Evolutionary conservation across 1,140 invertebrate genomes (phyloP).

Genomic region (Lasioglossum albipes): DNA sequence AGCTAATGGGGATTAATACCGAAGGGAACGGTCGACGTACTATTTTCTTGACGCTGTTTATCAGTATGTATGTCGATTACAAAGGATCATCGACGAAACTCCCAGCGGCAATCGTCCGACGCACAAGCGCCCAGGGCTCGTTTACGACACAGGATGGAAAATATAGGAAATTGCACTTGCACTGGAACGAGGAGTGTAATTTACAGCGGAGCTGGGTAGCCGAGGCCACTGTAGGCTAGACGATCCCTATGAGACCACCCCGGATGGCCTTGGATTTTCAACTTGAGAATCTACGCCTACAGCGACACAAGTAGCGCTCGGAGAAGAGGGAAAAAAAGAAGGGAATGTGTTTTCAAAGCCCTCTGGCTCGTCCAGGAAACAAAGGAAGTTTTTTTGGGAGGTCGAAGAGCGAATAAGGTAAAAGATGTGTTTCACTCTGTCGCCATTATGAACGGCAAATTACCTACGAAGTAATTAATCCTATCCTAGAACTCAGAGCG

Average conservation of each 20-base stretch:
- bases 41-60: background rate
- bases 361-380: constrained; percentile 12
- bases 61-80: background rate
- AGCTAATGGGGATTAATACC: background rate
- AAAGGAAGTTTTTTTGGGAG: constrained; percentile 21
- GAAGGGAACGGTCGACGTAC: background rate
- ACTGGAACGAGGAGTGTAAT: constrained; percentile 29
- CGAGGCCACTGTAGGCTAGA: background rate
- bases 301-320: constrained; percentile 30
- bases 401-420: constrained; percentile 16
- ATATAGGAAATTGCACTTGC: constrained; percentile 27
- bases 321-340: background rate
- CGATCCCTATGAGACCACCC: background rate
- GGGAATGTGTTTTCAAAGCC: constrained; percentile 30
- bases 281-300: constrained; percentile 40
- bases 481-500: background rate
- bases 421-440: constrained; percentile 9
- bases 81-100: constrained; percentile 1
- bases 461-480: constrained; percentile 25
- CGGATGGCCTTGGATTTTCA: constrained; percentile 33
- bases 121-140: background rate
- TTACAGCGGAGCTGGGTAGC: constrained; percentile 4
- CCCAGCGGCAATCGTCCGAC: background rate
- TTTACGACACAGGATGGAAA: constrained; percentile 19
- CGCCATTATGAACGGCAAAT: constrained; percentile 21